Base-by-base conservation (phyloP, 2,888 invertebrate species). In the Parascotia fuliginaria region DNA sequence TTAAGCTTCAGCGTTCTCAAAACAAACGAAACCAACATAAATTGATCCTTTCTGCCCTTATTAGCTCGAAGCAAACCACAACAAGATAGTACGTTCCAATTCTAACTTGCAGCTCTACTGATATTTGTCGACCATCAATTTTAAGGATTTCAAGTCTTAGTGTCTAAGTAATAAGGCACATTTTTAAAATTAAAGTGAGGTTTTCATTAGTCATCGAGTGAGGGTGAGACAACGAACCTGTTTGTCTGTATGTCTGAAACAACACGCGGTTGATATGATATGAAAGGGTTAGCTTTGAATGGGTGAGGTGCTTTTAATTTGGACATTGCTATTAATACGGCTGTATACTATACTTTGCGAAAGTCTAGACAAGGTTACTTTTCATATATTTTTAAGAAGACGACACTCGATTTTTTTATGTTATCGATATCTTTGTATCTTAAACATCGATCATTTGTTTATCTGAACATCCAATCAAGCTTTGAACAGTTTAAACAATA, bases 211-310 rank as follows among this genome's bases (percentile, higher is more conserved):
- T 84, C 80, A 81, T 83, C 76, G 75, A 81, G 69, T 60, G 77
- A 77, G 81, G 81, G 77, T 54, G 75, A 67, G 75, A 81, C 73
- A 84, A 81, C 77, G 81, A 74, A 77, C 83, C 74, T 83, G 85
- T 87, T 81, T 83, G 87, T 87, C 71, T 70, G 83, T 79, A 75
- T 79, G 83, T 82, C 81, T 88, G 87, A 75, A 85, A 86, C 82
- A 87, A 87, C 85, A 83, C 75, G 75, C 79, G 75, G 79, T 81
- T 84, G 87, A 87, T 86, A 83, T 72, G 76, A 79, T 71, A 76
- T 75, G 77, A 80, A 79, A 81, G 83, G 84, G 78, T 76, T 76
- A 70, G 68, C n/a, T 54, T 43, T 66, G 55, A 67, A 70, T 62
- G 48, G 43, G 51, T 32, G 34, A 42, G 44, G 71, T 69, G 68